These are phyloP conservation scores for Tachycineta bicolor DNA, from an alignment of 2,113 vertebrate species.

Conservation along the genomic window DNA sequence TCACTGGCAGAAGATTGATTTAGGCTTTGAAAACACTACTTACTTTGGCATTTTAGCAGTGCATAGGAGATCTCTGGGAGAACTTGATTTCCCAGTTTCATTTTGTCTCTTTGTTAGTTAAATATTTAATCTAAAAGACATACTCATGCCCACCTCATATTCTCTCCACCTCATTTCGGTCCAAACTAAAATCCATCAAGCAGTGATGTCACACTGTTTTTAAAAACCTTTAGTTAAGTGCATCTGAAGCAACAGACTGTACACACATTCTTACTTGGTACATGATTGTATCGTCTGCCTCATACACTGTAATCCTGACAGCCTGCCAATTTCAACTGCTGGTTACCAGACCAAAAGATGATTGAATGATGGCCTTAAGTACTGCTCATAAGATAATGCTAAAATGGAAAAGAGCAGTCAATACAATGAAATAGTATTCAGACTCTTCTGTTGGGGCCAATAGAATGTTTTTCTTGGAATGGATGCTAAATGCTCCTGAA, in stretches of 20 bases:
- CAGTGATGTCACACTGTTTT: background rate
- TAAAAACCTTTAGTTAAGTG: background rate
- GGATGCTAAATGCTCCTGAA: background rate
- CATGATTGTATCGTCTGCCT: background rate
- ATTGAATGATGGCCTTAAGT: background rate
- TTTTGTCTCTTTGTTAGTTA: background rate
- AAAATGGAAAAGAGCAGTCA: background rate
- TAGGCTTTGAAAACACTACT: background rate
- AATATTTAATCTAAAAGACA: conserved; percentile 4
- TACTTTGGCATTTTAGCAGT: background rate
- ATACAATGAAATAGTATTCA: background rate
- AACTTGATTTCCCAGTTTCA: background rate
- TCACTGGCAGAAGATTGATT: background rate
- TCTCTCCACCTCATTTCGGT: background rate
- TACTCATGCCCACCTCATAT: background rate
- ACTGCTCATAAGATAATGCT: background rate
- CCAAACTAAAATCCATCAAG: background rate
- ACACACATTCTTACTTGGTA: background rate
- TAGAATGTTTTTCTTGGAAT: conserved; percentile 7
- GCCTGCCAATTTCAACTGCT: background rate
- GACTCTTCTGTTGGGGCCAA: background rate
- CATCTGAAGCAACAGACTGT: background rate
- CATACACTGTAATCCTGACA: background rate
- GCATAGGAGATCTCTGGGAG: background rate
- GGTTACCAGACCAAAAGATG: background rate